Percentiles rank a stretch among this genome's conserved stretches.
Conservation (phyloP, 2,113 vertebrate species). For the Bubo bubo region DNA sequence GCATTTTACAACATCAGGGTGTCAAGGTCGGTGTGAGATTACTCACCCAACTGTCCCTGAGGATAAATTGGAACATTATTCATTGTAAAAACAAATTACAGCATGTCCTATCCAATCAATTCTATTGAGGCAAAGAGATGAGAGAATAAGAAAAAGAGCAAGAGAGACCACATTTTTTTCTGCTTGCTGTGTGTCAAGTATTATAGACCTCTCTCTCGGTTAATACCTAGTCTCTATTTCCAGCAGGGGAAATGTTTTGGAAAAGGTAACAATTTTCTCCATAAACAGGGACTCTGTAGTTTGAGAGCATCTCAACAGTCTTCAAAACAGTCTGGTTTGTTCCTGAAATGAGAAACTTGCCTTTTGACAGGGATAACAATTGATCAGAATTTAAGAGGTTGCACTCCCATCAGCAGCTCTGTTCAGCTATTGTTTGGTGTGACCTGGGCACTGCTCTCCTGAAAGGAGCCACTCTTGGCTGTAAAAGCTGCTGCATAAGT, state of each 20-base stretch:
- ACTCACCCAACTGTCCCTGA: slow-evolving; percentile 19
- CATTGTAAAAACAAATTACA: slow-evolving; percentile 55
- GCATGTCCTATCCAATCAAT: slow-evolving; percentile 17
- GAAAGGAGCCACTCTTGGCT: background rate
- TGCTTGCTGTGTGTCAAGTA: background rate
- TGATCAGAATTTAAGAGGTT: background rate
- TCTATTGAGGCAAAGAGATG: slow-evolving; percentile 12
- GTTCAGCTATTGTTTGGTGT: background rate
- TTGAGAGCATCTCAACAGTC: background rate
- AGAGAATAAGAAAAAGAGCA: slow-evolving; percentile 11
- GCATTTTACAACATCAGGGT: slow-evolving; percentile 32
- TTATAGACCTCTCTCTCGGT: background rate
- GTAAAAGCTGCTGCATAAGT: background rate
- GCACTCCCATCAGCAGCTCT: background rate
- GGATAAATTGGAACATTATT: slow-evolving; percentile 49
- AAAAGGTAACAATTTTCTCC: background rate
- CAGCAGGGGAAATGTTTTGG: background rate
- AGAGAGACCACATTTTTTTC: background rate
- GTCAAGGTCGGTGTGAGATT: slow-evolving; percentile 29
- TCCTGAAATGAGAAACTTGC: background rate
- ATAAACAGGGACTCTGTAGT: background rate
- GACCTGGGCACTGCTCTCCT: background rate
- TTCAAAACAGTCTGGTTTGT: background rate
- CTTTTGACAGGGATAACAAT: background rate
- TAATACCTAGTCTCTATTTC: background rate